A percentile compares a stretch with the other conserved stretches of the same genome.
Evolutionary conservation across 2,113 vertebrate genomes (phyloP).

Genomic region (Micronisus gabar): DNA sequence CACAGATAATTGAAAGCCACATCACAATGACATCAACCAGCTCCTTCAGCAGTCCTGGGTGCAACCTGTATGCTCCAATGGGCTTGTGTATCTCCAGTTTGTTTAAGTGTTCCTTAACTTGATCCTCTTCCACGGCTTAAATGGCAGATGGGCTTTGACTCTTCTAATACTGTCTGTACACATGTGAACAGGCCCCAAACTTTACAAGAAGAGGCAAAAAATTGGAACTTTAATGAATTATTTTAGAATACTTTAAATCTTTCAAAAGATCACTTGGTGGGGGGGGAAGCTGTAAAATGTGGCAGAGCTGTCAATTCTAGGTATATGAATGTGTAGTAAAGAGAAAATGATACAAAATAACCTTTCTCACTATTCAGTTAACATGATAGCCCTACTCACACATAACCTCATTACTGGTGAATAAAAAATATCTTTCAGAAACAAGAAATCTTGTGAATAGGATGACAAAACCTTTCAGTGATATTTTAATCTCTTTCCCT

Average conservation of each 20-base stretch:
- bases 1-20: neutral
- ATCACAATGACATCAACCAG: rapidly evolving
- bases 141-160: neutral
- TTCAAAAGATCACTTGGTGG: neutral
- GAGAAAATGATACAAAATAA: neutral
- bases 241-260: neutral
- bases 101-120: neutral
- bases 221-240: neutral
- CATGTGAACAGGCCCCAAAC: neutral
- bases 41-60: neutral
- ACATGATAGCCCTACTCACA: neutral
- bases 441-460: neutral
- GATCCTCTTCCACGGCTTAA: neutral
- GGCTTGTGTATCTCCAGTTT: neutral
- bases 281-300: neutral
- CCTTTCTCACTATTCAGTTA: neutral
- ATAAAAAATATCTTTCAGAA: neutral
- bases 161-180: neutral
- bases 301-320: neutral
- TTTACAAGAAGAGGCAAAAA: neutral
- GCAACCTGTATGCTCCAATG: rapidly evolving
- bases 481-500: neutral
- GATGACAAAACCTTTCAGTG: neutral
- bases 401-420: neutral
- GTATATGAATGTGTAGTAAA: neutral